phyloP scores from a whole-genome alignment of 1,140 invertebrate species.

The Drosophila burlai region DNA sequence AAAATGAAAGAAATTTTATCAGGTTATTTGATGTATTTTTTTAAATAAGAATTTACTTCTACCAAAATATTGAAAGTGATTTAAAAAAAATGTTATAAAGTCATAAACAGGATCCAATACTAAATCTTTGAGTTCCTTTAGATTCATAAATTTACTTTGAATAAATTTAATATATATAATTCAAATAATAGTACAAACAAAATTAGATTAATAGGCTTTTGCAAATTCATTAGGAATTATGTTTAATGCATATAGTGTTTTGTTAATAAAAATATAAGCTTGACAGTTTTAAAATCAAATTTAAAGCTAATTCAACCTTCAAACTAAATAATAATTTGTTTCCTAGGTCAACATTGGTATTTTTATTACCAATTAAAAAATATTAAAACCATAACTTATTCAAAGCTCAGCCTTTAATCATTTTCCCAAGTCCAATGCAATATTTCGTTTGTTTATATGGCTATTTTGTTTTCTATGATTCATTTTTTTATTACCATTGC shows the following conservation, averaged over 20 bases:
- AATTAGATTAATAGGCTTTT: not conserved
- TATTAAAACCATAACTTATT: not conserved
- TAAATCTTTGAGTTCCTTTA: not conserved
- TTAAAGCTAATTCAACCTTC: not conserved
- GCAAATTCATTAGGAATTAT: not conserved
- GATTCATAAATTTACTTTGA: not conserved
- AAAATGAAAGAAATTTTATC: not conserved
- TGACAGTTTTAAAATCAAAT: not conserved
- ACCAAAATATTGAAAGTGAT: not conserved
- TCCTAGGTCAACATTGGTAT: not conserved
- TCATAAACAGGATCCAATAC: too few relatives aligned
- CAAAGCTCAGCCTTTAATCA: not conserved
- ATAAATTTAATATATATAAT: not conserved
- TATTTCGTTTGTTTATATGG: not conserved
- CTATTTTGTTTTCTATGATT: constrained; percentile 1
- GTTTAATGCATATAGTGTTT: not conserved
- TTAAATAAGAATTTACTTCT: not conserved
- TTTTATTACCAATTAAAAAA: not conserved
- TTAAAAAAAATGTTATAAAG: too few relatives aligned
- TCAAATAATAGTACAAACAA: too few relatives aligned
- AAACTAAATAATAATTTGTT: not conserved
- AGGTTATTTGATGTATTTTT: not conserved
- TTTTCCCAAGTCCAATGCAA: constrained; percentile 1
- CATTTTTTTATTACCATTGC: not conserved
- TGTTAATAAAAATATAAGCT: not conserved